A percentile compares a stretch with the other conserved stretches of the same genome.
Evolutionary conservation across 64 coral and sea anemone genomes (phyloP).

Genomic region (Trachythela sp.): DNA sequence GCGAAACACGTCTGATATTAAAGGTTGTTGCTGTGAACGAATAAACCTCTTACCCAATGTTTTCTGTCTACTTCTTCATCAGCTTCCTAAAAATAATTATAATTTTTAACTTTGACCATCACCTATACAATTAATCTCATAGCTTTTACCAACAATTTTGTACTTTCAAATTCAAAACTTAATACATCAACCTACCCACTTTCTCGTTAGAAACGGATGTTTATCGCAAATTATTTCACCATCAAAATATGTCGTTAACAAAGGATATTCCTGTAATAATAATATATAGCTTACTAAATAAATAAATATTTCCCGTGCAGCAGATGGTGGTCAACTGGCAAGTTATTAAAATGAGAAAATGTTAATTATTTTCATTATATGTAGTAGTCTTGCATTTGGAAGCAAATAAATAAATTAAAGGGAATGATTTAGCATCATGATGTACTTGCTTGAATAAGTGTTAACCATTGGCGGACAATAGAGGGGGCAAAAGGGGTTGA

Average conservation of each 20-base stretch:
- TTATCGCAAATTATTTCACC: slow-evolving; percentile 96
- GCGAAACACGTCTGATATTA: too few relatives aligned
- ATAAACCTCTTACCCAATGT: slow-evolving; percentile 95
- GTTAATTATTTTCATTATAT: too few relatives aligned
- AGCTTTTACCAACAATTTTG: neutral
- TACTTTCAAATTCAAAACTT: neutral
- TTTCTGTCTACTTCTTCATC: slow-evolving; percentile 98
- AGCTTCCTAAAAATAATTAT: slow-evolving; percentile 58
- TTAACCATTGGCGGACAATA: too few relatives aligned
- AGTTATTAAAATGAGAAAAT: too few relatives aligned
- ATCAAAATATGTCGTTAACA: slow-evolving; percentile 95
- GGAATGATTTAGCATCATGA: too few relatives aligned
- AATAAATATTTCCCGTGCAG: neutral
- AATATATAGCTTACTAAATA: neutral
- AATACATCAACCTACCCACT: slow-evolving; percentile 67
- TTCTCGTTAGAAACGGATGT: slow-evolving; percentile 98
- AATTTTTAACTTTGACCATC: neutral
- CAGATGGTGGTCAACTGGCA: too few relatives aligned
- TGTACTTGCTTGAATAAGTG: too few relatives aligned
- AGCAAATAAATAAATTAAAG: too few relatives aligned
- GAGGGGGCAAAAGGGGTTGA: too few relatives aligned
- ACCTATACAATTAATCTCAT: too few relatives aligned
- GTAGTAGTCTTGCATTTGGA: too few relatives aligned
- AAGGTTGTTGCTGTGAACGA: too few relatives aligned
- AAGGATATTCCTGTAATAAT: slow-evolving; percentile 76